A percentile compares a stretch with the other conserved stretches of the same genome.
phyloP scores from a whole-genome alignment of 1,140 invertebrate species.

The Dreissena rostriformis region DNA sequence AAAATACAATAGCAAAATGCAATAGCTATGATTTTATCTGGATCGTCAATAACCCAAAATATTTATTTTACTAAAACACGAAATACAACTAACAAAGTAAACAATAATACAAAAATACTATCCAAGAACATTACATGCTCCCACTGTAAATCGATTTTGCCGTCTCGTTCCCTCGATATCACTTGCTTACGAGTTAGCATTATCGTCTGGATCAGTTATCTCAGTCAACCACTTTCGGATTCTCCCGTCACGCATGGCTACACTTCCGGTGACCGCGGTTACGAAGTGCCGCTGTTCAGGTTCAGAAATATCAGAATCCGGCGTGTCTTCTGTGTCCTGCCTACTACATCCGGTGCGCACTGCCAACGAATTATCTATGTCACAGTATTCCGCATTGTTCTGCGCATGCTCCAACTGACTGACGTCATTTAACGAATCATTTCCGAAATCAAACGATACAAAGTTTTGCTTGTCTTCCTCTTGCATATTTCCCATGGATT shows the following conservation, averaged over 20 bases:
- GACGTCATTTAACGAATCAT: conserved; percentile 4
- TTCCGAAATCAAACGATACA: conserved; percentile 44
- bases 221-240: conserved; percentile 51
- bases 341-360: not conserved
- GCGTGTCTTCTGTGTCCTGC: conserved; percentile 5
- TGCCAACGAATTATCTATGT: conserved; percentile 27
- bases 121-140: no score
- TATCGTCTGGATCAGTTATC: conserved; percentile 29
- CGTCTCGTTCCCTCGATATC: no score
- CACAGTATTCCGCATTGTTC: conserved; percentile 26
- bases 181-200: conserved; percentile 32
- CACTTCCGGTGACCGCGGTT: conserved; percentile 42
- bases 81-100: no score
- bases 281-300: conserved; percentile 16
- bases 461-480: conserved; percentile 37
- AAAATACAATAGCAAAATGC: no score
- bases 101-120: no score
- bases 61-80: no score
- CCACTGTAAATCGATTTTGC: no score
- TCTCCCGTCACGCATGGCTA: conserved; percentile 32
- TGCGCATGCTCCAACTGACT: conserved; percentile 14
- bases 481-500: conserved; percentile 53
- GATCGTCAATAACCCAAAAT: no score
- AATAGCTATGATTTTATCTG: no score
- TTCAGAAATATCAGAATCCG: not conserved